Conservation (phyloP, 2,888 invertebrate genomes). For the Agrypnus murinus region DNA sequence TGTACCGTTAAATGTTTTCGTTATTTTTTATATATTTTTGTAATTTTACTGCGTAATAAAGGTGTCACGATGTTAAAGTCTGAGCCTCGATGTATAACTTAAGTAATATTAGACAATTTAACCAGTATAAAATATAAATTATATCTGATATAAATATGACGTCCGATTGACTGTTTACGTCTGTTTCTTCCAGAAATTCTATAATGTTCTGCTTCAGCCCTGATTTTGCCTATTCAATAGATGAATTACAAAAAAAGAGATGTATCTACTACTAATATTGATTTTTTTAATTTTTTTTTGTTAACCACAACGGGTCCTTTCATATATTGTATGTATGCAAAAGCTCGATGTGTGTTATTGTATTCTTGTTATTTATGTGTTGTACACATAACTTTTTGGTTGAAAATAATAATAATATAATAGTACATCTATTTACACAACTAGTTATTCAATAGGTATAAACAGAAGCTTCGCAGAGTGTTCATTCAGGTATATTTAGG, state of each 20-base stretch:
- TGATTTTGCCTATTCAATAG: background rate
- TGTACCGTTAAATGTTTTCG: slow-evolving; percentile 58
- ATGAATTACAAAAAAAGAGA: no score
- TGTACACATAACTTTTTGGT: background rate
- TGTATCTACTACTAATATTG: no score
- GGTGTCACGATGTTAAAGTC: slow-evolving; percentile 71
- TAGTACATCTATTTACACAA: no score
- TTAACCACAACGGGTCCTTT: background rate
- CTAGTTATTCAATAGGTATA: background rate
- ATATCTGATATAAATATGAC: slow-evolving; percentile 61
- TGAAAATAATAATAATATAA: slow-evolving; percentile 3
- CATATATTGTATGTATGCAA: background rate
- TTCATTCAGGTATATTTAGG: background rate
- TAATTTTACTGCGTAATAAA: slow-evolving; percentile 57
- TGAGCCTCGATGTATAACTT: slow-evolving; percentile 72
- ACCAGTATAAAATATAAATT: slow-evolving; percentile 56
- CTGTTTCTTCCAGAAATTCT: slow-evolving; percentile 42
- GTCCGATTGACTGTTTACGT: slow-evolving; percentile 43
- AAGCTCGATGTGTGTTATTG: background rate
- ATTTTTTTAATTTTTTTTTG: no score
- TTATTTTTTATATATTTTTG: slow-evolving; percentile 60
- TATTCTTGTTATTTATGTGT: background rate
- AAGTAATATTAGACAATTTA: slow-evolving; percentile 61
- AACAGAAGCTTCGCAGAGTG: background rate
- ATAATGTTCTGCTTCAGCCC: background rate